These are phyloP conservation scores for Ctenicera cuprea DNA, from an alignment of 2,888 invertebrate species.

Conservation along the genomic window DNA sequence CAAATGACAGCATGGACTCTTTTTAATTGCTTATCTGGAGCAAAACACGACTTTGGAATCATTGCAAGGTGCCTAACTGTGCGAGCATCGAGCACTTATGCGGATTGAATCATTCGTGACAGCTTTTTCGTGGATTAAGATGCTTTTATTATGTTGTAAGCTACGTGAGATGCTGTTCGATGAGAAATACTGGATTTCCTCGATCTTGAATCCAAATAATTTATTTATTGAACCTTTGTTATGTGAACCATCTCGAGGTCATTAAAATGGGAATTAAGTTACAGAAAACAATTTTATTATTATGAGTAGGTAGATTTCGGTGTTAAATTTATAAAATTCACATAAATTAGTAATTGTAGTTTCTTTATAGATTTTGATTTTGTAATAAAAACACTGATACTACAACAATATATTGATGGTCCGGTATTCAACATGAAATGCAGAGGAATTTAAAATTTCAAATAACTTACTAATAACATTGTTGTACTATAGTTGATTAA, in stretches of 20 bases:
- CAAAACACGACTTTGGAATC: conserved; percentile 43
- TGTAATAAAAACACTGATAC: too few relatives aligned
- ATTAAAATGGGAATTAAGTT: not conserved
- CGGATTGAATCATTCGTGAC: conserved; percentile 18
- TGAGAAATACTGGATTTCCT: conserved; percentile 27
- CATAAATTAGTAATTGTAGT: not conserved
- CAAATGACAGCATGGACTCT: conserved; percentile 59
- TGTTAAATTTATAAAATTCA: not conserved
- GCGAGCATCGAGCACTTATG: conserved; percentile 26
- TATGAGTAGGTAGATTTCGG: too few relatives aligned
- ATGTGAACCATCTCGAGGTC: conserved; percentile 1
- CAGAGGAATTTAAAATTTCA: too few relatives aligned
- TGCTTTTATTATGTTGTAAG: conserved; percentile 35
- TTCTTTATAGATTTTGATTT: too few relatives aligned
- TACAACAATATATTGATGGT: too few relatives aligned
- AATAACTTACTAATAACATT: too few relatives aligned
- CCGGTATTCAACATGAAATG: too few relatives aligned
- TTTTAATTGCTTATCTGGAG: conserved; percentile 59
- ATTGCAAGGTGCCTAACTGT: conserved; percentile 43
- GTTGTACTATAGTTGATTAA: too few relatives aligned
- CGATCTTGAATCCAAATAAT: conserved; percentile 15
- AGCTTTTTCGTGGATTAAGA: conserved; percentile 40
- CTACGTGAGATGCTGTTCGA: conserved; percentile 21
- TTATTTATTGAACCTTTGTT: conserved; percentile 23
- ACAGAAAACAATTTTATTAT: not conserved